Base-by-base conservation (phyloP, 1,140 invertebrate species). In the Drosophila busckii region DNA sequence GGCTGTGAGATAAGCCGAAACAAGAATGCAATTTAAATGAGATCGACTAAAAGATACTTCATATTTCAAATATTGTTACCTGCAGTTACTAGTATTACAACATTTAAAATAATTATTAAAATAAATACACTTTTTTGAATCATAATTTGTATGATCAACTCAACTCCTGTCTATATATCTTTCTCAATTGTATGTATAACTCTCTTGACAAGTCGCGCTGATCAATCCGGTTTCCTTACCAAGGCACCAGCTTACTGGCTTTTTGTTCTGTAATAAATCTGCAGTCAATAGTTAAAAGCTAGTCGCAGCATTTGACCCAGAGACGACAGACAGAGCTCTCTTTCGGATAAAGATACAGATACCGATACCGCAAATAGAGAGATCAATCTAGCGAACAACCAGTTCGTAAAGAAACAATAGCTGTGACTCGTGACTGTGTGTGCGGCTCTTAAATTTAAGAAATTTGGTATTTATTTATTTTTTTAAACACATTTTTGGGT, bases 371-470 rank as follows among this genome's bases (percentile, higher is more conserved):
- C 37, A 48, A 45, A 80, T 73, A 73, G 73, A 69, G 73, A 80
- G 73, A 80, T 80, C 73, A 78, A 78, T 44, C 35, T 41, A 20
- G 23, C 37, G 10, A 56, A 45, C 66, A 70, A 56, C 68, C 64
- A 70, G 75, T 82, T 82, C 59, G 69, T 38, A 66, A 71, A 62
- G 67, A 80, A 80, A 80, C 61, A 80, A 66, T 42, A 63, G 26
- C 44, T 42, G 22, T 8, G 9, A 31, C 12, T 35, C 35, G 29
- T 15, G 17, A 25, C 35, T 32, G 20, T 53, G 34, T 55, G 26
- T 60, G 42, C 23, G 34, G n/a, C n/a, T 37, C 59, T 42, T 56
- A 53, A 55, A 42, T 73, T 70, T 37, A 71, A 75, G 52, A 75
- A 66, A 80, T 46, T 41, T 41, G 25, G 37, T 49, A 52, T 60